Evolutionary conservation across 2,888 invertebrate species (phyloP).

Genomic region (Mystacides longicornis): DNA sequence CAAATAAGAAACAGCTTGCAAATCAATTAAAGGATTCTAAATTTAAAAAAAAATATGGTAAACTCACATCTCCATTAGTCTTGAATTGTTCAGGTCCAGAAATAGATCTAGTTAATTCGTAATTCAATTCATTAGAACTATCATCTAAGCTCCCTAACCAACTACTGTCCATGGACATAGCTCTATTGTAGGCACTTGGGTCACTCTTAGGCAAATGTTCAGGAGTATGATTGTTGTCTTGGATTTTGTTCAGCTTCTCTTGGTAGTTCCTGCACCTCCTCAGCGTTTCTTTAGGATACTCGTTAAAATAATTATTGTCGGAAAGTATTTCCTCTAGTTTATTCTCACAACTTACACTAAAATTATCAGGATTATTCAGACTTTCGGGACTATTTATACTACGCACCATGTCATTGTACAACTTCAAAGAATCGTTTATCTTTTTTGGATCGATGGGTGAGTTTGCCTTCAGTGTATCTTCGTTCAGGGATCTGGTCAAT

Average conservation of each 20-base stretch:
- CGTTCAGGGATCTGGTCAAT: constrained; percentile 32
- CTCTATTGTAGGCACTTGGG: constrained; percentile 31
- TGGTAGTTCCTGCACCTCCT: constrained; percentile 25
- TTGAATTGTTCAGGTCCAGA: constrained; percentile 44
- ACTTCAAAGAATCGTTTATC: constrained; percentile 40
- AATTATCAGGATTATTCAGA: constrained; percentile 20
- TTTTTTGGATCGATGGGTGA: constrained; percentile 43
- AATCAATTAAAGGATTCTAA: neutral
- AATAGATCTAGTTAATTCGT: constrained; percentile 47
- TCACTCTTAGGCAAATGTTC: constrained; percentile 22
- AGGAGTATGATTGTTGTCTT: constrained; percentile 15
- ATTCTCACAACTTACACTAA: constrained; percentile 24
- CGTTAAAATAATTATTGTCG: constrained; percentile 20
- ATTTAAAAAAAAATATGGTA: neutral
- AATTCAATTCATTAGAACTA: constrained; percentile 22
- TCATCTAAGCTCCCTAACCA: constrained; percentile 38
- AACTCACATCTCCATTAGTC: constrained; percentile 1
- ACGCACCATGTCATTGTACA: constrained; percentile 38
- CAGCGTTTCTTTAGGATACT: constrained; percentile 22
- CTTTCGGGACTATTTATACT: constrained; percentile 41
- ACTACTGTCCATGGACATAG: constrained; percentile 41
- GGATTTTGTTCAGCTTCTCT: constrained; percentile 20
- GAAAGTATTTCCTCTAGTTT: constrained; percentile 26
- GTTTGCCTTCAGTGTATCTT: constrained; percentile 37
- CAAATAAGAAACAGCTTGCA: neutral